These are phyloP conservation scores for Amphiprion percula DNA, from an alignment of 2,113 vertebrate genomes.

Conservation along the genomic window DNA sequence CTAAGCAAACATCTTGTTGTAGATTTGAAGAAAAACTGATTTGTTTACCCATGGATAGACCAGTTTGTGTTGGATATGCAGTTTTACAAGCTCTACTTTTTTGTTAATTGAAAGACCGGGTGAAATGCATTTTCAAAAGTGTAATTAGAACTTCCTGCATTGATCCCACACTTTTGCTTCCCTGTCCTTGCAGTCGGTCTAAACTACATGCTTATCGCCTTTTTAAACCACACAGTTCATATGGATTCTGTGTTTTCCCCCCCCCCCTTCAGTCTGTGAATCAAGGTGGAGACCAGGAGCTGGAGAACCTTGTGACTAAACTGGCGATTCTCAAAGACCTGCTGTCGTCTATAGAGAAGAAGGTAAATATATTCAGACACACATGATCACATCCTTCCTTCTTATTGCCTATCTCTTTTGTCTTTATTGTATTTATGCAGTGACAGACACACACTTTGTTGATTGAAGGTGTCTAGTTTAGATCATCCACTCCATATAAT, in stretches of 20 bases:
- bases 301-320: constrained; percentile 94
- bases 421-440: background rate
- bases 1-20: background rate
- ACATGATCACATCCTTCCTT: constrained; percentile 1
- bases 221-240: background rate
- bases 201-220: background rate
- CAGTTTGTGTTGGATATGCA: constrained; percentile 8
- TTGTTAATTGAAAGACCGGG: background rate
- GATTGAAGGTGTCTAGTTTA: constrained; percentile 11
- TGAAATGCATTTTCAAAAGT: background rate
- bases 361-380: constrained; percentile 82
- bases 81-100: background rate
- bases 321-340: constrained; percentile 95
- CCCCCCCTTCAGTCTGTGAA: constrained; percentile 82
- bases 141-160: background rate
- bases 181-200: background rate
- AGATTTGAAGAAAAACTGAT: constrained; percentile 3
- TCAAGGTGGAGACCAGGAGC: constrained; percentile 93
- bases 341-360: constrained; percentile 94
- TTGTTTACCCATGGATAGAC: background rate
- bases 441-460: constrained; percentile 4
- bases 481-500: constrained; percentile 30
- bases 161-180: background rate
- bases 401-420: background rate
- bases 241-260: background rate